Percentiles rank a stretch among this genome's conserved stretches.
Conservation (phyloP, 2,113 vertebrate species). For the Orientallactaga bullata region DNA sequence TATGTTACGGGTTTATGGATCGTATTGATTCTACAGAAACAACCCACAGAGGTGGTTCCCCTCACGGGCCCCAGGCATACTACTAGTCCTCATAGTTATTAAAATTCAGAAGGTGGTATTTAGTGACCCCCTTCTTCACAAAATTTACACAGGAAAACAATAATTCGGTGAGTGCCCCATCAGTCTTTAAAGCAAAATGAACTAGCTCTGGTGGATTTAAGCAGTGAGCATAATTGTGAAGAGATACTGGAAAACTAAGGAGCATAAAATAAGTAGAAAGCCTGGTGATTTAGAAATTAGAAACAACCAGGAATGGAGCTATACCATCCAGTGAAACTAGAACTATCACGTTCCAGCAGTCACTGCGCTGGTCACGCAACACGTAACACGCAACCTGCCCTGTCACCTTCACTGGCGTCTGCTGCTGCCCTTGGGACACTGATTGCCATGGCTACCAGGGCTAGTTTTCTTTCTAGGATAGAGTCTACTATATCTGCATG, state of each 20-base stretch:
- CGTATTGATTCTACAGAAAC: neutral
- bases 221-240: neutral
- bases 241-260: fast-evolving
- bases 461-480: no score
- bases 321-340: neutral
- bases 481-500: neutral
- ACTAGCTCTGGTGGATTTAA: neutral
- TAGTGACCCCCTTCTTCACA: neutral
- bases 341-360: neutral
- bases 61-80: neutral
- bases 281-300: neutral
- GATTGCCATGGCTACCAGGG: neutral
- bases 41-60: neutral
- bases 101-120: neutral
- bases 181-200: neutral
- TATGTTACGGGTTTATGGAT: neutral
- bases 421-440: neutral
- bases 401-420: neutral
- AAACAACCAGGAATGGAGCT: neutral
- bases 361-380: neutral
- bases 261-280: neutral
- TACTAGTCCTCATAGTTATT: neutral
- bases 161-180: neutral
- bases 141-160: neutral
- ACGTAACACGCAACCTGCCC: no score